A percentile compares a stretch with the other conserved stretches of the same genome.
Conservation (phyloP, 2,797 vertebrate genomes). For the Cetoscarus ocellatus region DNA sequence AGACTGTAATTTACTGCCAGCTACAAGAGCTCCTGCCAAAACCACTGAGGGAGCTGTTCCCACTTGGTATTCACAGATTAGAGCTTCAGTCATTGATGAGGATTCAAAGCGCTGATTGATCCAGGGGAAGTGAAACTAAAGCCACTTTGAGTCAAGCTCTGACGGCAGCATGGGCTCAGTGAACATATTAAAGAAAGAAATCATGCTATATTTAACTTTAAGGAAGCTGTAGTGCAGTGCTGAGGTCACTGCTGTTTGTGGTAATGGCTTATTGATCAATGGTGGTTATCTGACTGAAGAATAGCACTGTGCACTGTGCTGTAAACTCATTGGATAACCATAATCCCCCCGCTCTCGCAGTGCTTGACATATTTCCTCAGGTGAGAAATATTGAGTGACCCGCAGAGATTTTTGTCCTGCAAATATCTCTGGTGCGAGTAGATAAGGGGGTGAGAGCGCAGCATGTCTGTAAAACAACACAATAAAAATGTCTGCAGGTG, state of each 20-base stretch:
- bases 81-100: slow-evolving; percentile 44
- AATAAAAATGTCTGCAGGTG: slow-evolving; percentile 72
- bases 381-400: slow-evolving; percentile 75
- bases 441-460: slow-evolving; percentile 64
- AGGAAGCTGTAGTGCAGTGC: slow-evolving; percentile 18
- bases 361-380: slow-evolving; percentile 72
- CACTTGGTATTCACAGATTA: slow-evolving; percentile 56
- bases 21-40: slow-evolving; percentile 46
- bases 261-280: slow-evolving; percentile 73
- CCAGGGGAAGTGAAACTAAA: slow-evolving; percentile 29
- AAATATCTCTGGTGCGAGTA: slow-evolving; percentile 70
- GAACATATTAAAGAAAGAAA: slow-evolving; percentile 3
- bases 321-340: slow-evolving; percentile 62
- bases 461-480: slow-evolving; percentile 75
- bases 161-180: not conserved
- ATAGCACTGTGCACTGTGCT: slow-evolving; percentile 38
- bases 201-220: slow-evolving; percentile 37
- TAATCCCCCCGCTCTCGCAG: slow-evolving; percentile 60
- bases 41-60: slow-evolving; percentile 38
- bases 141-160: slow-evolving; percentile 22
- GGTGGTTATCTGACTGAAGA: slow-evolving; percentile 56
- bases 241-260: slow-evolving; percentile 42
- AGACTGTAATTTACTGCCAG: slow-evolving; percentile 55
- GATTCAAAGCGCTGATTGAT: slow-evolving; percentile 58
- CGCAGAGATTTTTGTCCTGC: slow-evolving; percentile 64